Evolutionary conservation across 2,888 invertebrate species (phyloP).

Genomic region (Ariolimax columbianus): DNA sequence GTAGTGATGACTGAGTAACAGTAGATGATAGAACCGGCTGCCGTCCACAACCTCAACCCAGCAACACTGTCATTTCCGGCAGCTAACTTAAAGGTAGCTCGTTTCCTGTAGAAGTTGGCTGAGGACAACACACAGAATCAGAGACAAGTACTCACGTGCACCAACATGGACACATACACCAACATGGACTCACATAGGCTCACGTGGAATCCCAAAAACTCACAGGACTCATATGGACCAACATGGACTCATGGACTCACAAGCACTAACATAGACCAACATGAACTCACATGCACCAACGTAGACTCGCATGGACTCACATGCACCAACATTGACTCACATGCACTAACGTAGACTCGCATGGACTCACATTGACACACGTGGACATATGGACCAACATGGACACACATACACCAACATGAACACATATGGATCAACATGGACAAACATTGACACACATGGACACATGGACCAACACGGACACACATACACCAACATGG

Average conservation of each 20-base stretch:
- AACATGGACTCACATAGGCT: no score
- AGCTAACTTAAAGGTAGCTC: slow-evolving; percentile 11
- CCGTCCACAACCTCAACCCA: slow-evolving; percentile 20
- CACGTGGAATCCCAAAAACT: neutral
- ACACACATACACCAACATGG: no score
- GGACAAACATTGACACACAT: neutral
- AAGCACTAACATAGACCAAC: no score
- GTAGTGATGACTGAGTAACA: slow-evolving; percentile 41
- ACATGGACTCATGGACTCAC: neutral
- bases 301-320: no score
- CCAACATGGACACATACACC: neutral
- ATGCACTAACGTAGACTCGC: no score
- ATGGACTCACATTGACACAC: no score
- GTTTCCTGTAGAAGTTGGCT: slow-evolving; percentile 38
- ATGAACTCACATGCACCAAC: no score
- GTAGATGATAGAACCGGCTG: slow-evolving; percentile 33
- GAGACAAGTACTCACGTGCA: neutral
- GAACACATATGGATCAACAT: no score
- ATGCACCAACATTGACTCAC: no score
- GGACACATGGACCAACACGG: neutral
- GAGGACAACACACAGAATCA: neutral
- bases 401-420: no score
- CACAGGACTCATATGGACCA: no score
- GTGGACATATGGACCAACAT: no score
- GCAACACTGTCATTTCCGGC: neutral